Base-by-base conservation (phyloP, 1,140 invertebrate species). In the Frieseomelitta varia region DNA sequence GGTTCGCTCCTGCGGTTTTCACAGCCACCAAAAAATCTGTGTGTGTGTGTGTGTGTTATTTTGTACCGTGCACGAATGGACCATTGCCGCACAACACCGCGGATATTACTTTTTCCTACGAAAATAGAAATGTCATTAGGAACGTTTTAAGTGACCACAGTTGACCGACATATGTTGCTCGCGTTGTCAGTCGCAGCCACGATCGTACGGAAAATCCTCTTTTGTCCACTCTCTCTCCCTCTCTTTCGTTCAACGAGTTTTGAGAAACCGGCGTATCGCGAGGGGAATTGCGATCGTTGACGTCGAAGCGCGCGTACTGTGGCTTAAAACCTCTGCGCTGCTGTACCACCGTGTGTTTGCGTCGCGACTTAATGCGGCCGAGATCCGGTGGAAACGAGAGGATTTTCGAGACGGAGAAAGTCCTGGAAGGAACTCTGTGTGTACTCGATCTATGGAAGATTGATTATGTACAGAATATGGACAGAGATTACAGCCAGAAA, bases 91-190 rank as follows among this genome's bases (percentile, higher is more conserved):
- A 4, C 17, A n/a, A 12, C 10, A 11, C 67, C 67, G 67, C 11
- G 19, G 21, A 34, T 69, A 71, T 34, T 71, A n/a, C 30, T 53
- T 53, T 78, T 53, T 67, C 19, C 14, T 67, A 17, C 12, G 39
- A 34, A 55, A 56, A 79, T 69, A 53, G 30, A 71, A 58, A 56
- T n/a, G 34, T 71, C 24, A 56, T 71, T 79, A 79, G 65, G 10
- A 39, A 68, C 27, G 27, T 55, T 71, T 79, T 27, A 79, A 79
- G 47, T 79, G 67, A 71, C 53, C 34, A 6, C 14, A 6, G 55
- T 6, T n/a, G 39, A 8, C 12, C 47, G 21, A 17, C 24, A 24
- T 39, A n/a, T 47, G 39, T 27, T 19, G 34, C 39, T 4, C 11
- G 1, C 63, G n/a, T n/a, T 27, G 58, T n/a, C n/a, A 14, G 27